Conservation (phyloP, 2,113 vertebrate genomes). For the Podilymbus podiceps region DNA sequence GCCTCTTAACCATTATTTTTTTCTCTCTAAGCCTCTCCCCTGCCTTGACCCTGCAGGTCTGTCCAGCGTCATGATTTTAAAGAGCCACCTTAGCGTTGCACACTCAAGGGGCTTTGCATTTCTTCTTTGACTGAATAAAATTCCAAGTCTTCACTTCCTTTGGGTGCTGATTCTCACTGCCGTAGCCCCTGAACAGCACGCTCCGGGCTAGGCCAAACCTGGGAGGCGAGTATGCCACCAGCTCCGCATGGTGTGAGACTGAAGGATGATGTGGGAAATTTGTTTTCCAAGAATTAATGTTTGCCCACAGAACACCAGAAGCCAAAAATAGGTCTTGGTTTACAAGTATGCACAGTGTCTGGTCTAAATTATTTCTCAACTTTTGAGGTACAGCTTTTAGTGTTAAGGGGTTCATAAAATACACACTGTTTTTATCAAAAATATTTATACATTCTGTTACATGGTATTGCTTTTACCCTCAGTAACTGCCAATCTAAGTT, state of each 20-base stretch:
- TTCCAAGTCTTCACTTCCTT: not conserved
- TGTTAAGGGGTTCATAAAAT: conserved; percentile 81
- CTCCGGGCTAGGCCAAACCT: conserved; percentile 21
- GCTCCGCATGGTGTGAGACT: not conserved
- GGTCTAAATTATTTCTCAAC: conserved; percentile 63
- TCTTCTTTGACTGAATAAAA: not conserved
- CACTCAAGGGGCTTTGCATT: not conserved
- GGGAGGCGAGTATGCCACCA: not conserved
- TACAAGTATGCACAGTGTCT: conserved; percentile 49
- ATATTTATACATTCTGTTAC: conserved; percentile 83
- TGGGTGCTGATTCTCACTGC: not conserved
- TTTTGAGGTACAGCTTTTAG: conserved; percentile 85
- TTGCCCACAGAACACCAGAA: conserved; percentile 35
- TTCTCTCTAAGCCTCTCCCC: not conserved
- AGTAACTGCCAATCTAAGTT: conserved; percentile 72
- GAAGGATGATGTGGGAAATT: not conserved
- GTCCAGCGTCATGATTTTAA: not conserved
- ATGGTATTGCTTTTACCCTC: conserved; percentile 79
- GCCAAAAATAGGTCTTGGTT: conserved; percentile 32
- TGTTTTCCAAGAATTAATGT: conserved; percentile 18
- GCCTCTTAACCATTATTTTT: not conserved
- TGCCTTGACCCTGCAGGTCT: not conserved
- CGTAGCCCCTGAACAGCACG: conserved; percentile 1
- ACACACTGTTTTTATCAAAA: conserved; percentile 82
- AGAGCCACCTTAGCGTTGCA: not conserved